Conservation (phyloP, 2,888 invertebrate genomes). For the Callinectes sapidus region DNA sequence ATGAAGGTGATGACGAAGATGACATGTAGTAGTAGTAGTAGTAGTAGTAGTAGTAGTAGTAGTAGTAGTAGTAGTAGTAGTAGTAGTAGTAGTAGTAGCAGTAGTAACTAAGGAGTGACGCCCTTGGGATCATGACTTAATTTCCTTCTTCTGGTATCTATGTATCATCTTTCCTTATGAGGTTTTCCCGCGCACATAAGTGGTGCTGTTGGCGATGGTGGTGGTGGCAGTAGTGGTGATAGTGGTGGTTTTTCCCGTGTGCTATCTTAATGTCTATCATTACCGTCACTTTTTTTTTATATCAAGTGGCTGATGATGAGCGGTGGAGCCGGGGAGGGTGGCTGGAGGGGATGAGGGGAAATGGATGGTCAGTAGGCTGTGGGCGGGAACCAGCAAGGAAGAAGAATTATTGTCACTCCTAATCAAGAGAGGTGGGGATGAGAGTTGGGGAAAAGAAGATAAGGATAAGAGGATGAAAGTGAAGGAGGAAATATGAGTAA, state of each 20-base stretch:
- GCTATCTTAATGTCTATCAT: neutral
- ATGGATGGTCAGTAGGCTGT: neutral
- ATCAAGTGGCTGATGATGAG: neutral
- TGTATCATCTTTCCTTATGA: neutral
- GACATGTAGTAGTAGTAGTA: neutral
- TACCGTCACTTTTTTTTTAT: neutral
- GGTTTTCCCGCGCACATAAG: neutral
- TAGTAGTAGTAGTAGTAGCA: neutral
- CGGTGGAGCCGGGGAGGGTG: neutral
- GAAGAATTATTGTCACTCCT: neutral
- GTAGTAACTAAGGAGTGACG: neutral
- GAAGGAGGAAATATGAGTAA: neutral
- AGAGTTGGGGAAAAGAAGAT: neutral
- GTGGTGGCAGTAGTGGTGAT: neutral
- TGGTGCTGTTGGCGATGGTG: neutral
- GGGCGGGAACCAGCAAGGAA: neutral
- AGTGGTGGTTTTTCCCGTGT: neutral
- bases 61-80: neutral
- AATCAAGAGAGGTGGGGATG: neutral
- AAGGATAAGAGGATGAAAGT: neutral
- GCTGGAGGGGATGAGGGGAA: neutral
- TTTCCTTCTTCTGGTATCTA: neutral
- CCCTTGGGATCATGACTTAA: neutral
- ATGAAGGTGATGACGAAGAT: neutral
- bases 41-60: neutral